These are phyloP conservation scores for Trichogramma evanescens DNA, from an alignment of 2,888 invertebrate genomes.

Conservation along the genomic window DNA sequence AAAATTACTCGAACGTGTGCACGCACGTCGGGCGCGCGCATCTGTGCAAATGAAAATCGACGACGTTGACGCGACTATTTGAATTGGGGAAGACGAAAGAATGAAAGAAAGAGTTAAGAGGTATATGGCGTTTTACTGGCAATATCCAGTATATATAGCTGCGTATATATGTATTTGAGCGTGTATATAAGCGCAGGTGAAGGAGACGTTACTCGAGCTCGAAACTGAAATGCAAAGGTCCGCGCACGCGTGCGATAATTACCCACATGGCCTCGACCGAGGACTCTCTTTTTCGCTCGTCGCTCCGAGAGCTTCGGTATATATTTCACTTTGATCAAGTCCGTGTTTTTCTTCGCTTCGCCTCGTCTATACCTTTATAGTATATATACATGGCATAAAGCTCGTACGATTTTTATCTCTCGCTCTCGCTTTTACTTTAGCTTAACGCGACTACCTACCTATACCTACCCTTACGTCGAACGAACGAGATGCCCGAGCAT, in stretches of 20 bases:
- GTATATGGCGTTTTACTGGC: no score
- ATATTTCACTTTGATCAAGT: constrained; percentile 47
- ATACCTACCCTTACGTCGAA: constrained; percentile 36
- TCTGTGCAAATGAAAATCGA: no score
- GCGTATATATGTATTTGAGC: no score
- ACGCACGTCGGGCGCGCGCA: no score
- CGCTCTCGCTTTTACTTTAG: background rate
- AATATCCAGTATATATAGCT: no score
- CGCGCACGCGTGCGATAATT: constrained; percentile 38
- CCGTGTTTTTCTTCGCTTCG: constrained; percentile 47
- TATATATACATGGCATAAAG: background rate
- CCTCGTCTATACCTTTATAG: constrained; percentile 33
- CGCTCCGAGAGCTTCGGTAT: constrained; percentile 28
- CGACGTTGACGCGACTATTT: no score
- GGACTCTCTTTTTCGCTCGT: no score
- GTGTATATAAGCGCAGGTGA: no score
- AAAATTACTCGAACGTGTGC: no score
- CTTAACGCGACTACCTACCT: constrained; percentile 27
- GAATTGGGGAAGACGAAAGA: background rate
- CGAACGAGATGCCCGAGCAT: constrained; percentile 18
- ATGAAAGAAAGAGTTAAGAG: background rate
- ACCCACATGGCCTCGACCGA: constrained; percentile 43
- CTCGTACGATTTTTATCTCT: constrained; percentile 16
- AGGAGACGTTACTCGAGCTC: no score
- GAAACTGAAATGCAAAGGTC: constrained; percentile 39